Conservation (phyloP, 2,888 invertebrate genomes). For the Tenthredo livida region DNA sequence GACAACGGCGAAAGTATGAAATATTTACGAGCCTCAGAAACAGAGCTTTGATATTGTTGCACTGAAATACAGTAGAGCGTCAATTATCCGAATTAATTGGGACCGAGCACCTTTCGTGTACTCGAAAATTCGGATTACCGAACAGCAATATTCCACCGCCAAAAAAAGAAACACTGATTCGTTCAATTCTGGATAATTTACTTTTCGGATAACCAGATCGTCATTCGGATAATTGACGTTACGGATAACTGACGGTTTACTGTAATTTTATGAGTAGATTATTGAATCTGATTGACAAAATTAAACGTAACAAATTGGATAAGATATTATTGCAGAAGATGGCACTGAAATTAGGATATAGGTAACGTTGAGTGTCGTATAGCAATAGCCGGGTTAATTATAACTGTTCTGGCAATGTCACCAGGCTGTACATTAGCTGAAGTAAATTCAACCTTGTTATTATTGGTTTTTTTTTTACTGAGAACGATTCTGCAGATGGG, state of each 20-base stretch:
- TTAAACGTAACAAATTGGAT: neutral
- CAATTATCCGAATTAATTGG: too few relatives aligned
- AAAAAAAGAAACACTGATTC: too few relatives aligned
- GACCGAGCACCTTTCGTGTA: too few relatives aligned
- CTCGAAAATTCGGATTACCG: too few relatives aligned
- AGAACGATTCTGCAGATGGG: conserved; percentile 60
- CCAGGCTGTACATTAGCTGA: conserved; percentile 47
- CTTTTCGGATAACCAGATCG: too few relatives aligned
- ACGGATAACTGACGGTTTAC: too few relatives aligned
- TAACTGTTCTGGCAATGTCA: conserved; percentile 68
- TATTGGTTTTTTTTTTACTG: neutral
- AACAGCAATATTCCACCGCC: too few relatives aligned
- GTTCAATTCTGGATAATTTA: too few relatives aligned
- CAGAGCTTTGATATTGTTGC: neutral
- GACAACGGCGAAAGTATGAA: conserved; percentile 65
- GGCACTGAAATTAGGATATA: conserved; percentile 15
- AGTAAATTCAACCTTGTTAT: neutral
- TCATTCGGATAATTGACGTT: too few relatives aligned
- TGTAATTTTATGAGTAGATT: neutral
- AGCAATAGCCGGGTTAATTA: conserved; percentile 63
- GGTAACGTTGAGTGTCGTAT: neutral
- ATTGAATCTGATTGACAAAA: neutral
- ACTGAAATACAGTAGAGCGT: too few relatives aligned
- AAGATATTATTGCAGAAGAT: neutral
- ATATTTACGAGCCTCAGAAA: neutral